Evolutionary conservation across 2,113 vertebrate genomes (phyloP), one percentile per base, ranked within the genome.

Genomic region (Odontophorus gujanensis): DNA sequence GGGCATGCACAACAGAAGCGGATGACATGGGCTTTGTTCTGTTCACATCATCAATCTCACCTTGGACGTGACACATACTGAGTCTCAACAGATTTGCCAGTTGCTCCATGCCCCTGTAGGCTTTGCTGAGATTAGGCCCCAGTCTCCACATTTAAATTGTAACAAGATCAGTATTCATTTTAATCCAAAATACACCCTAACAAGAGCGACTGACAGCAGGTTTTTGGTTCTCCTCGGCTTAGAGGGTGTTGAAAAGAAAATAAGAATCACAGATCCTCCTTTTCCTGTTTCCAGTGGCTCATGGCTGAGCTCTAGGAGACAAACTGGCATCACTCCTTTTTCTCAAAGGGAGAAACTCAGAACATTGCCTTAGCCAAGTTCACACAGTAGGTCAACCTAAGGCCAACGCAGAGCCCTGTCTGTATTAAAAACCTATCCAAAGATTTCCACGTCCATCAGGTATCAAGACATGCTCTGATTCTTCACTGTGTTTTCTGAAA

Each of bases 41-140:
- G 38, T 74, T 92, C 90, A 88, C 83, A 93, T 69, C 36, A 57
- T 62, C 89, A 94, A 93, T 93, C 87, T 95, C 93, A 95, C 91
- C 93, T 94, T 89, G 85, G 82, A 80, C 0, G 4, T 19, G 73
- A 77, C 85, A 94, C 47, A 51, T 8, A 36, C n/a, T n/a, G 81
- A 75, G 85, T 77, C 75, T n/a, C 34, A 89, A 58, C 0, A 0
- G 81, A 42, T 17, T 81, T 82, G 91, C 73, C 95, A 93, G 58
- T 92, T 89, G 85, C 48, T 78, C 69, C 68, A 71, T 10, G 62
- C 81, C 34, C 62, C 61, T 50, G 11, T 89, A 72, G 95, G 59
- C 91, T 87, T 69, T 95, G 92, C 93, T 89, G 73, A 92, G 87
- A 87, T 80, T 11, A 79, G 82, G 91, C 59, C 34, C 87, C 53